Conservation (phyloP, 2,797 vertebrate genomes). For the Sebastiscus tertius region DNA sequence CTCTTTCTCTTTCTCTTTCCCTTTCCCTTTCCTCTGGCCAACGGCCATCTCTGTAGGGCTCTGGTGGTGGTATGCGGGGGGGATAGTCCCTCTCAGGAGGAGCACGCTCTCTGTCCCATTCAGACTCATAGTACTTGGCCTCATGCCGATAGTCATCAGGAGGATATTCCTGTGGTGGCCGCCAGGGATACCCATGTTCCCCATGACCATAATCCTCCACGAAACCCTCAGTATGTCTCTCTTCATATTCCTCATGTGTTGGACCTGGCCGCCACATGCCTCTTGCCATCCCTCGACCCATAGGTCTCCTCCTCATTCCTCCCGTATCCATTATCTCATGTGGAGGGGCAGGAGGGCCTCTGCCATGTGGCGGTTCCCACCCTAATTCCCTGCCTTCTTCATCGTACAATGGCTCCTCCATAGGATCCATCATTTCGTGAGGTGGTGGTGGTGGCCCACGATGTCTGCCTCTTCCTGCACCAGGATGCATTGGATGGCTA, state of each 20-base stretch:
- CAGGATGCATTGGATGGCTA: constrained; percentile 73
- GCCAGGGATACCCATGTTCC: constrained; percentile 83
- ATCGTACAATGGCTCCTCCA: constrained; percentile 63
- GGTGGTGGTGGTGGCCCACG: constrained; percentile 80
- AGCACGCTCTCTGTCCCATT: constrained; percentile 86
- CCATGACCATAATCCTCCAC: constrained; percentile 74
- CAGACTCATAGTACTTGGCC: constrained; percentile 76
- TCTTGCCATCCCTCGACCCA: constrained; percentile 72
- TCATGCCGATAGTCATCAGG: constrained; percentile 82
- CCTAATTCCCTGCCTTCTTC: constrained; percentile 73
- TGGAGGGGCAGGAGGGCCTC: constrained; percentile 81
- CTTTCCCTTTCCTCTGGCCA: constrained; percentile 90
- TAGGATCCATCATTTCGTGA: constrained; percentile 73
- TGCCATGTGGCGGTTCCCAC: constrained; percentile 76
- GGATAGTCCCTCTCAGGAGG: constrained; percentile 75
- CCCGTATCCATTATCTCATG: constrained; percentile 78
- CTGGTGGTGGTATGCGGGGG: constrained; percentile 82
- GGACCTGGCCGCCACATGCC: constrained; percentile 73
- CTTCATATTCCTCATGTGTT: constrained; percentile 80
- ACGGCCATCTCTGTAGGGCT: constrained; percentile 87
- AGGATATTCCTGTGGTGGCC: constrained; percentile 80
- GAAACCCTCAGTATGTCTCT: constrained; percentile 73
- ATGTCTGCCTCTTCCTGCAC: constrained; percentile 79
- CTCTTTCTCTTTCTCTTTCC: constrained; percentile 87
- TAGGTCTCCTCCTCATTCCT: constrained; percentile 72